Conservation (phyloP, 2,888 invertebrate species). For the Lasioglossum malachurum region DNA sequence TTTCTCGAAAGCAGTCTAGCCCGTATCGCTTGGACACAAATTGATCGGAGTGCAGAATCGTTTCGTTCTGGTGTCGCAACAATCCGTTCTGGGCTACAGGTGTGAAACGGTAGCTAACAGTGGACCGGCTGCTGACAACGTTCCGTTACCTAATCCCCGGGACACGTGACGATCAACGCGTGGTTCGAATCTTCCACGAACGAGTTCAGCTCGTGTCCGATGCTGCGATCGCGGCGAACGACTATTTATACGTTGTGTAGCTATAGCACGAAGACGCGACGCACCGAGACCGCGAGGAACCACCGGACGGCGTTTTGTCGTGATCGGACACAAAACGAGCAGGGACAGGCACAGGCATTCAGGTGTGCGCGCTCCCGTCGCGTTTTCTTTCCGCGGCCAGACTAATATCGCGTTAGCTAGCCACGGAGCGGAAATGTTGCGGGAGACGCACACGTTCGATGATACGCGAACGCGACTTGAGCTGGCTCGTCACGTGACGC, state of each 20-base stretch:
- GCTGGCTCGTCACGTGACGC: slow-evolving; percentile 39
- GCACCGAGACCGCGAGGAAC: background rate
- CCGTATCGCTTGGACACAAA: background rate
- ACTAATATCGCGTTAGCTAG: slow-evolving; percentile 29
- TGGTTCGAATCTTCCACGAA: background rate
- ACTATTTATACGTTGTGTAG: background rate
- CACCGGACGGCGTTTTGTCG: background rate
- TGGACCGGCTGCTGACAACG: background rate
- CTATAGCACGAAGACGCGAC: background rate
- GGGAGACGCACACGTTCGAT: slow-evolving; percentile 29
- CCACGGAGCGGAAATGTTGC: slow-evolving; percentile 24
- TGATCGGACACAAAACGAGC: background rate
- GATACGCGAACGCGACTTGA: slow-evolving; percentile 22
- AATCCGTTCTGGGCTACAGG: background rate
- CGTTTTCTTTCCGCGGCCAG: slow-evolving; percentile 41
- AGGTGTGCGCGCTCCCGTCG: slow-evolving; percentile 24
- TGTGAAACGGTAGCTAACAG: background rate
- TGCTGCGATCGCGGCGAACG: background rate
- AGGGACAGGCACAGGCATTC: background rate
- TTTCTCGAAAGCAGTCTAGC: background rate
- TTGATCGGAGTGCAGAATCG: background rate
- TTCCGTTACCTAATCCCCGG: background rate
- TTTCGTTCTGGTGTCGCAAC: background rate
- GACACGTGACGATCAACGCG: background rate
- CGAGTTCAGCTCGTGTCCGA: background rate